Evolutionary conservation across 2,797 vertebrate genomes (phyloP).

Genomic region (Apodemus agrarius): DNA sequence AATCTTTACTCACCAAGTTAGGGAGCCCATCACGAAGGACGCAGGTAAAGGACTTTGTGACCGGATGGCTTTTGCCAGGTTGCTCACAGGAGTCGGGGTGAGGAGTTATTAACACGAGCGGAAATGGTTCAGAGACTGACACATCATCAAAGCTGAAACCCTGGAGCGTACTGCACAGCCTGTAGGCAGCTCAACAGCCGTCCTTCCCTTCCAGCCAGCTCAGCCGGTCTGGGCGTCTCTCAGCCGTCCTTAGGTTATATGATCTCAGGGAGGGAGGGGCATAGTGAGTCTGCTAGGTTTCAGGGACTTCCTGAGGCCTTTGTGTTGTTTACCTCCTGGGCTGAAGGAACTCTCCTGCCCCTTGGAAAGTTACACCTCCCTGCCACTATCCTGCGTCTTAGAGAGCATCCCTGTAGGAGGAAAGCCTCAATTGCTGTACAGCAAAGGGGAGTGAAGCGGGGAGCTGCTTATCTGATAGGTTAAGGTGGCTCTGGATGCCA

Average conservation of each 20-base stretch:
- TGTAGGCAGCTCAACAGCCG: neutral
- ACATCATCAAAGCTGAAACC: neutral
- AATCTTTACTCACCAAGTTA: neutral
- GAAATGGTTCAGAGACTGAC: neutral
- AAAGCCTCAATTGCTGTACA: neutral
- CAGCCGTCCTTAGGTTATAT: neutral
- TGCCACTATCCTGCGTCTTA: neutral
- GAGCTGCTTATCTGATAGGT: neutral
- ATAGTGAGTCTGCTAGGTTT: neutral
- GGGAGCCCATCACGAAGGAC: neutral
- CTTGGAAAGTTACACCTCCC: neutral
- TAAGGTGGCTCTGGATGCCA: neutral
- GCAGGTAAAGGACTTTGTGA: neutral
- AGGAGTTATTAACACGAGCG: neutral
- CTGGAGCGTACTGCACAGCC: neutral
- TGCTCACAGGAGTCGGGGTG: neutral
- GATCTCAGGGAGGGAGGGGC: neutral
- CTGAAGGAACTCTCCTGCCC: neutral
- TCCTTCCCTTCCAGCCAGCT: neutral
- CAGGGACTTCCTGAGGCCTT: neutral
- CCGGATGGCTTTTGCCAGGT: neutral
- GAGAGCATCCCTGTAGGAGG: neutral
- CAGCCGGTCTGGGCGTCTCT: neutral
- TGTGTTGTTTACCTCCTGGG: neutral
- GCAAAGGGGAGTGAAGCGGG: too few relatives aligned